A percentile compares a stretch with the other conserved stretches of the same genome.
Evolutionary conservation across 2,888 invertebrate species (phyloP).

Genomic region (Bruchidius siliquastri): DNA sequence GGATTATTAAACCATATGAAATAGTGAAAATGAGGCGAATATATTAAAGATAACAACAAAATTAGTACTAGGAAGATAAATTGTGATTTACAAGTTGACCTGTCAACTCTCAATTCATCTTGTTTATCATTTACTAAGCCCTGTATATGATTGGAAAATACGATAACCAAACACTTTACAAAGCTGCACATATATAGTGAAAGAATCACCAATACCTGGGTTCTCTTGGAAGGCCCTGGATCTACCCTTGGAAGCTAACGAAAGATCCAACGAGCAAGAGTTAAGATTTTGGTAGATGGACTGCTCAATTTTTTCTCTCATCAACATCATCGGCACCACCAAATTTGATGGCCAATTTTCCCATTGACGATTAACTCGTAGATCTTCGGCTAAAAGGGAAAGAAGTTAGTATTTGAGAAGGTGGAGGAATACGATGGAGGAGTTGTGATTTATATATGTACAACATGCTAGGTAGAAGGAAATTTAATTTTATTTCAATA

Average conservation of each 20-base stretch:
- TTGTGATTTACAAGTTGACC: too few relatives aligned
- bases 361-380: neutral
- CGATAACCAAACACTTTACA: too few relatives aligned
- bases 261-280: neutral
- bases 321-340: slow-evolving; percentile 63
- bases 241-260: slow-evolving; percentile 3
- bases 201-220: slow-evolving; percentile 2
- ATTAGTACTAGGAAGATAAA: too few relatives aligned
- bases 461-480: neutral
- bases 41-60: too few relatives aligned
- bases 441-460: neutral
- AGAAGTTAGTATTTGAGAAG: neutral
- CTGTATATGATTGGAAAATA: too few relatives aligned
- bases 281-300: slow-evolving; percentile 33
- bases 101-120: too few relatives aligned
- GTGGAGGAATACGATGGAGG: neutral
- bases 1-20: too few relatives aligned
- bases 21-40: too few relatives aligned
- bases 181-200: too few relatives aligned
- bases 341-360: slow-evolving; percentile 56
- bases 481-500: neutral
- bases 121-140: too few relatives aligned
- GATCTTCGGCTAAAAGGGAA: neutral
- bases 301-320: slow-evolving; percentile 51
- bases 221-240: slow-evolving; percentile 21